phyloP scores from a whole-genome alignment of 2,888 invertebrate genomes.

The Macrosiphum euphorbiae region DNA sequence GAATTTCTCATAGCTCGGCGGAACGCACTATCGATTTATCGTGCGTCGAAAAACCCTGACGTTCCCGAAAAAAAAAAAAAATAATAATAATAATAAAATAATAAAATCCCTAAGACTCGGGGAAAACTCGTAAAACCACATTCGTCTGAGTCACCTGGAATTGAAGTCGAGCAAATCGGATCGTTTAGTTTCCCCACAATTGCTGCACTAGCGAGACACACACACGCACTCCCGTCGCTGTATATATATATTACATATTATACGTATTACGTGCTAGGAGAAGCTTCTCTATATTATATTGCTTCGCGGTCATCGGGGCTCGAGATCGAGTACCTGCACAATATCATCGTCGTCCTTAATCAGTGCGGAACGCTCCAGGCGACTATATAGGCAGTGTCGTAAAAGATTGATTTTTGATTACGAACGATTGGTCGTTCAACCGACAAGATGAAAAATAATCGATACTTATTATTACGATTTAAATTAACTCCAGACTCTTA shows the following conservation, averaged over 20 bases:
- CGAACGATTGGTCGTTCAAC: not conserved
- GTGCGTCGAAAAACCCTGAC: not conserved
- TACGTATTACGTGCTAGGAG: not conserved
- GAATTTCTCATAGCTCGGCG: not conserved
- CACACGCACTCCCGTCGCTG: not conserved
- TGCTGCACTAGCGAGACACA: not conserved
- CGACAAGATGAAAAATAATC: not conserved
- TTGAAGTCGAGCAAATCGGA: constrained; percentile 34
- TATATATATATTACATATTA: not conserved
- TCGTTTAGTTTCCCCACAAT: constrained; percentile 11
- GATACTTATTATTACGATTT: not conserved
- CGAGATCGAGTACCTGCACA: not conserved
- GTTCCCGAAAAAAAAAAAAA: not conserved
- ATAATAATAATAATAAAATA: not conserved
- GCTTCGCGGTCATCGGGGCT: not conserved
- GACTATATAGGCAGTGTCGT: not conserved
- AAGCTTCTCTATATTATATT: not conserved
- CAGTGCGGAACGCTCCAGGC: not conserved
- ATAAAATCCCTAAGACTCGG: not conserved
- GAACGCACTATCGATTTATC: not conserved
- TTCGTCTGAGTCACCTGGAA: constrained; percentile 39
- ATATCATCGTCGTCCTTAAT: not conserved
- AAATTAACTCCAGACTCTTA: not conserved
- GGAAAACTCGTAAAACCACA: constrained; percentile 21
- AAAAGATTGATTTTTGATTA: not conserved